Base-by-base conservation (phyloP, 2,113 vertebrate species). In the Brachypteracias leptosomus region DNA sequence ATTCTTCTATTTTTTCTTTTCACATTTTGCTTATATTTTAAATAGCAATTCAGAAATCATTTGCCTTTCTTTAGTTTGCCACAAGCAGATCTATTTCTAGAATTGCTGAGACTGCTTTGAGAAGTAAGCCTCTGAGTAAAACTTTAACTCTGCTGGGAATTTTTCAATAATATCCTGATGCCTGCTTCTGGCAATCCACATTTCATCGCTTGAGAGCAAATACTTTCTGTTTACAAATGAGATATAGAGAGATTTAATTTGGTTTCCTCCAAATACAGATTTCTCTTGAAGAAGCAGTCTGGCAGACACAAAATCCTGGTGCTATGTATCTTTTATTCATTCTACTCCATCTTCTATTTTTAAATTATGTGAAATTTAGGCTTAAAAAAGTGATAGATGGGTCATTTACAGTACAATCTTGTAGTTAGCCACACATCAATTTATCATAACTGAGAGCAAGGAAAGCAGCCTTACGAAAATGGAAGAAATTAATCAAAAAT, bases 191-290 rank as follows among this genome's bases (percentile, higher is more conserved):
- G 87, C 87, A 88, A 95, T 85, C n/a, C 84, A 73, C 85, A 91
- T 94, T 79, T 93, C 74, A 89, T 89, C 96, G 81, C 93, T 91
- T 88, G 74, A 95, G 63, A 94, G 78, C 44, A 97, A 89, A 95
- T 95, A 88, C 78, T 89, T 88, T 57, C 91, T 96, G 93, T 92
- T 96, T 96, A 96, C 89, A 94, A 89, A 89, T 94, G 71, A 96
- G 71, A 66, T 83, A 88, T 62, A 73, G 26, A 94, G 19, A 91
- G 49, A 76, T 94, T 95, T 93, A 82, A 85, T 92, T 83, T 76
- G 11, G 4, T 79, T 88, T 79, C 26, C 13, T 6, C 3, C 73
- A 91, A 91, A 88, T 46, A 89, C 15, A 78, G 7, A 65, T 79
- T 95, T 17, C 3, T 70, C 8, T 35, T 73, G 36, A 81, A 89